A percentile compares a stretch with the other conserved stretches of the same genome.
These are phyloP conservation scores for Pelodiscus sinensis DNA, from an alignment of 2,113 vertebrate genomes.

Conservation along the genomic window DNA sequence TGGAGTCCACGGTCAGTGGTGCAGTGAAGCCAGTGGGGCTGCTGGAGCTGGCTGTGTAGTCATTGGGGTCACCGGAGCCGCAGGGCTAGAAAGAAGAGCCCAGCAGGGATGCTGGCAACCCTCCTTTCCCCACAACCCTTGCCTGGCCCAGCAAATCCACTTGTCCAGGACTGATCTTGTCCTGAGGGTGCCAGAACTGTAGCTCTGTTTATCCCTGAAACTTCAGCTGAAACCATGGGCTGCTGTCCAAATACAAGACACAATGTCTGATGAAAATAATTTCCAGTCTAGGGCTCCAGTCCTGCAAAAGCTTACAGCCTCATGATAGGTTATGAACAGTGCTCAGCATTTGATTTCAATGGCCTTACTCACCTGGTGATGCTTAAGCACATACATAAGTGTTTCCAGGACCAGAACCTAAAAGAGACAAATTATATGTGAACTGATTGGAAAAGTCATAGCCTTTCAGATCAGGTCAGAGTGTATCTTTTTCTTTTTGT, in stretches of 20 bases:
- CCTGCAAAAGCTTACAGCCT: neutral
- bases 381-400: neutral
- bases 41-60: too few species aligned
- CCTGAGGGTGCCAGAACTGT: too few species aligned
- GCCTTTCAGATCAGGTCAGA: constrained; percentile 25
- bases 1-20: too few species aligned
- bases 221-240: neutral
- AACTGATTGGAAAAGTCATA: neutral
- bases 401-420: neutral
- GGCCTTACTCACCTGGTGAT: neutral
- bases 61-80: too few species aligned
- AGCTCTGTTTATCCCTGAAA: neutral
- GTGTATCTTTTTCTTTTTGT: constrained; percentile 21
- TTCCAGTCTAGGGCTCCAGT: neutral
- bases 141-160: too few species aligned
- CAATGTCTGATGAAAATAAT: neutral
- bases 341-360: neutral
- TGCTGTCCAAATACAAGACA: neutral
- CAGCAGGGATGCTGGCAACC: too few species aligned
- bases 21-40: too few species aligned
- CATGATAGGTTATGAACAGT: constrained; percentile 4
- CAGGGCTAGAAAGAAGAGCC: too few species aligned
- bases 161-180: too few species aligned
- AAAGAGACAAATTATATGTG: neutral
- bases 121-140: too few species aligned